phyloP scores from a whole-genome alignment of 1,140 invertebrate genomes.

The Sogatella furcifera region DNA sequence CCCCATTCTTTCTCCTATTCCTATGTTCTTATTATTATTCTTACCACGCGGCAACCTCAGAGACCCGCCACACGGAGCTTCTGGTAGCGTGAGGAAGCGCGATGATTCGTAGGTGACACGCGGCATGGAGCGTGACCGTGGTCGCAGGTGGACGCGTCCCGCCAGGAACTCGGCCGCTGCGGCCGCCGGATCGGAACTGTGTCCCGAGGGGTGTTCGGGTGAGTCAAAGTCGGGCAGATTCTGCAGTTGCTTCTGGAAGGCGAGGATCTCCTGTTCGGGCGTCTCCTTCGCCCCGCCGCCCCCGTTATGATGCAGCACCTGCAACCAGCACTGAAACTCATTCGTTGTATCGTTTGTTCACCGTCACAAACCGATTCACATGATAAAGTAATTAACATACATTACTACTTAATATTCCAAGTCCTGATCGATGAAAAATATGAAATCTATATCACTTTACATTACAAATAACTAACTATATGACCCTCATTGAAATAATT shows the following conservation, averaged over 20 bases:
- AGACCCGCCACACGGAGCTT: constrained; percentile 22
- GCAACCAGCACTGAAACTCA: not conserved
- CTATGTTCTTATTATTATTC: too few species aligned
- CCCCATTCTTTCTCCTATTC: too few species aligned
- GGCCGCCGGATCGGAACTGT: constrained; percentile 16
- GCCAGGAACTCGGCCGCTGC: constrained; percentile 27
- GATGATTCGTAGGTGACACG: constrained; percentile 34
- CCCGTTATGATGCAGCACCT: constrained; percentile 9
- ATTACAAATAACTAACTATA: too few species aligned
- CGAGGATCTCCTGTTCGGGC: constrained; percentile 39
- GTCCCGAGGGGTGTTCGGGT: constrained; percentile 23
- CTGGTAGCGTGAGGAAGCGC: constrained; percentile 32
- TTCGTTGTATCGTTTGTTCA: not conserved
- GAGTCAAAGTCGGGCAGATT: constrained; percentile 39
- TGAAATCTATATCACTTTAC: too few species aligned
- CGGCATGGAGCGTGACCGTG: constrained; percentile 40
- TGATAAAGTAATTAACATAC: too few species aligned
- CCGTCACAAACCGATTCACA: too few species aligned
- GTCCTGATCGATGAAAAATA: too few species aligned
- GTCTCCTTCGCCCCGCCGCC: constrained; percentile 25
- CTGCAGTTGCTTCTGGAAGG: constrained; percentile 41
- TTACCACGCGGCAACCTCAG: constrained; percentile 27
- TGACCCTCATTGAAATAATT: too few species aligned
- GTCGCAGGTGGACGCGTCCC: constrained; percentile 27
- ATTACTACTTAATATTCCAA: too few species aligned